These are phyloP conservation scores for Teleopsis dalmanni DNA, from an alignment of 1,140 invertebrate genomes.

Conservation along the genomic window DNA sequence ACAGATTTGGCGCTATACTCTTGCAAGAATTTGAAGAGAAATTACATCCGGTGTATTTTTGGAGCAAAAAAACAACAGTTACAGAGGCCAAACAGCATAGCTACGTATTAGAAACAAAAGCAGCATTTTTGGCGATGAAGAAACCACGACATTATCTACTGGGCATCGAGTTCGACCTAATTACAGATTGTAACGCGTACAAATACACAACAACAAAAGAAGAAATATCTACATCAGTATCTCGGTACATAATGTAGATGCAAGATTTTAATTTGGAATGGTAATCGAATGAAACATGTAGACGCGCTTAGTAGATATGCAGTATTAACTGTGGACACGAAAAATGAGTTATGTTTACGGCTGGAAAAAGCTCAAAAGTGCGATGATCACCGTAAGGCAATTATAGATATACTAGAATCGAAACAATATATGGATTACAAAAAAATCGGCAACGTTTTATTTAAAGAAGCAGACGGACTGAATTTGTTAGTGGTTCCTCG, in stretches of 20 bases:
- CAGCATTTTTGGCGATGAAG: constrained; percentile 17
- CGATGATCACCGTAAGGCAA: constrained; percentile 1
- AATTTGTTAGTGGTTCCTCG: constrained; percentile 3
- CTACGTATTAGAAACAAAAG: constrained; percentile 23
- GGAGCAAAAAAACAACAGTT: constrained; percentile 11
- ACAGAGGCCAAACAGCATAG: constrained; percentile 40
- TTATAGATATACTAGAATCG: background rate
- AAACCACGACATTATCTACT: constrained; percentile 18
- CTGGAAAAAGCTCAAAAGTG: background rate
- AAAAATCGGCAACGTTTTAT: background rate
- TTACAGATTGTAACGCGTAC: constrained; percentile 30
- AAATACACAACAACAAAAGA: constrained; percentile 24
- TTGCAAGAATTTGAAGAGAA: constrained; percentile 13
- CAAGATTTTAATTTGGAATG: constrained; percentile 37
- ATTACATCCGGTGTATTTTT: background rate
- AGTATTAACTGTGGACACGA: background rate
- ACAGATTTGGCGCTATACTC: constrained; percentile 19
- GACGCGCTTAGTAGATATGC: constrained; percentile 25
- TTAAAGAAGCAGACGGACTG: background rate
- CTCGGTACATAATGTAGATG: constrained; percentile 26
- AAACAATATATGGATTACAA: background rate
- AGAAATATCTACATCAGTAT: constrained; percentile 15
- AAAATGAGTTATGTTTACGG: background rate
- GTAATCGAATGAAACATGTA: constrained; percentile 25
- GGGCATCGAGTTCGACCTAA: constrained; percentile 4